phyloP scores from a whole-genome alignment of 2,113 vertebrate species.

The Ceyx margarethae region DNA sequence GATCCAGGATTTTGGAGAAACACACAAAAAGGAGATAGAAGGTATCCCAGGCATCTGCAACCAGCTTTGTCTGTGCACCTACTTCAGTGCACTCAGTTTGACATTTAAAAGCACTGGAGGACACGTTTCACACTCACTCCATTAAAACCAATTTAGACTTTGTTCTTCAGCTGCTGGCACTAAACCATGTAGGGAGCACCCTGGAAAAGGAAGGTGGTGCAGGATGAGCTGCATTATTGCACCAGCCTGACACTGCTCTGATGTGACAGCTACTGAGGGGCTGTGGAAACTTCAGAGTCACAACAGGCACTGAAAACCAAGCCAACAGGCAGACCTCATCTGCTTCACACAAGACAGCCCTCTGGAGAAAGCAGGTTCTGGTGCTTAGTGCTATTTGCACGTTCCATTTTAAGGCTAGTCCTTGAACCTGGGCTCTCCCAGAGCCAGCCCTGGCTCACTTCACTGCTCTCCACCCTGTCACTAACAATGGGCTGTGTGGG shows the following conservation, averaged over 20 bases:
- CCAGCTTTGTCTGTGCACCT: too few relatives aligned
- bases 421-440: background rate
- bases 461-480: background rate
- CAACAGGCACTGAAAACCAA: background rate
- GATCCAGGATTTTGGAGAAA: background rate
- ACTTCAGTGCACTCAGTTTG: rapidly evolving
- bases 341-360: rapidly evolving
- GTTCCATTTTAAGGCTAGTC: background rate
- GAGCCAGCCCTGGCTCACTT: background rate
- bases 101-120: background rate
- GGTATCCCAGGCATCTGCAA: background rate
- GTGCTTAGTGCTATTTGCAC: rapidly evolving
- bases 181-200: rapidly evolving
- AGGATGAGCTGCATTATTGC: rapidly evolving
- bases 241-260: background rate
- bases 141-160: rapidly evolving
- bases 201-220: rapidly evolving
- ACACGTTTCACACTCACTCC: rapidly evolving
- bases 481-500: rapidly evolving
- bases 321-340: rapidly evolving
- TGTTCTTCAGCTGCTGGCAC: background rate
- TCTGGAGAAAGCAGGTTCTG: background rate
- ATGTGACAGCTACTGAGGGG: rapidly evolving
- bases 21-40: rapidly evolving
- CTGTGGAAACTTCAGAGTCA: rapidly evolving